Base-by-base conservation (phyloP, 2,797 vertebrate species). In the Pseudopleuronectes americanus region DNA sequence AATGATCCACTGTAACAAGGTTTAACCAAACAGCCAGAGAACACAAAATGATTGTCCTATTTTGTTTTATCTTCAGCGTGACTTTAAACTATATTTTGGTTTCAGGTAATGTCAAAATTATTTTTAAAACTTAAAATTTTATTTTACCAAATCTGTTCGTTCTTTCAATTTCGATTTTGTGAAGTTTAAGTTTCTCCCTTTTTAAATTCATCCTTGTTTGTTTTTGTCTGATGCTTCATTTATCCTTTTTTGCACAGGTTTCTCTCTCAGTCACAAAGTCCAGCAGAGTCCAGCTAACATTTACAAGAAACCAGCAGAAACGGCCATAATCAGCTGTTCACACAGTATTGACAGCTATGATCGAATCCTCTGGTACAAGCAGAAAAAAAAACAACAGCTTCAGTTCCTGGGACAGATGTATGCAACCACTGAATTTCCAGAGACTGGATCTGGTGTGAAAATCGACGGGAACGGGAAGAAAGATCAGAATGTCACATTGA, bases 291-390 rank as follows among this genome's bases (percentile, higher is more conserved):
- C 90, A 45, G 5, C 31, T 31, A 2, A 81, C 3, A 36, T 87
- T 6, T 33, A 38, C 52, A 66, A 13, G 0, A 52, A 41, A 2
- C 43, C 7, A 3, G 24, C 16, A 69, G 41, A 53, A 62, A 36
- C 0, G 3, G 77, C 61, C 8, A 21, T 17, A 16, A 43, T 90
- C 10, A 23, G 8, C 3, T 92, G 91, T 57, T 81, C 47, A 21
- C 88, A 90, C 56, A 51, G 2, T 13, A 71, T 59, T 26, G 0
- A 48, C 0, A 10, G 0, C 53, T 85, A 81, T 0, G 3, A 80
- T 19, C 4, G 0, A 13, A 84, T 92, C 43, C n/a, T 84, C 6
- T 92, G 90, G 89, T 92, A 92, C 78, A 84, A 88, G 4, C 82
- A 87, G 14, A 13, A 22, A 8, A 3, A 36, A 0, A 36, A 54